Conservation (phyloP, 2,113 vertebrate species). For the Lagopus leucura region DNA sequence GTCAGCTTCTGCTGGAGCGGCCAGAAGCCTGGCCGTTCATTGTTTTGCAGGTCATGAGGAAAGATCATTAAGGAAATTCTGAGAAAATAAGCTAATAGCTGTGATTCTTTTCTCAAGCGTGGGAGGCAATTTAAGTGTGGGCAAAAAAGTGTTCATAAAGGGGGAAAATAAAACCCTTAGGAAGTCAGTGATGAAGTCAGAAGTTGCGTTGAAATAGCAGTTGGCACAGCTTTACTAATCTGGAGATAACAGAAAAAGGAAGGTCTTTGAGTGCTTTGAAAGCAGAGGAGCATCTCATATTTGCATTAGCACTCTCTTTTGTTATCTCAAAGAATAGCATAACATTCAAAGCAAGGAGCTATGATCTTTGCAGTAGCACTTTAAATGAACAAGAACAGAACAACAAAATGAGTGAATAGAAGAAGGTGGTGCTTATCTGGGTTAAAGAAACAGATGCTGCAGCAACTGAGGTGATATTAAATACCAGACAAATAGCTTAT, state of each 20-base stretch:
- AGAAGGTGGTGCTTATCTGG: not conserved
- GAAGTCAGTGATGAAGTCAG: not conserved
- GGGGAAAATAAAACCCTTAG: not conserved
- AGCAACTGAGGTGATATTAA: not conserved
- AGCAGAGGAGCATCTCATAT: not conserved
- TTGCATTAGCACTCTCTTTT: not conserved
- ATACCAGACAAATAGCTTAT: not conserved
- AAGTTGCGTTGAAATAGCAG: not conserved
- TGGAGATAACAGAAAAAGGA: not conserved
- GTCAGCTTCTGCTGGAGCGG: not conserved
- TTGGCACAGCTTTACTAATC: not conserved
- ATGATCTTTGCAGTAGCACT: not conserved
- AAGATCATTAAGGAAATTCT: not conserved
- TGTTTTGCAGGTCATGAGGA: not conserved
- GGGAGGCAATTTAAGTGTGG: not conserved
- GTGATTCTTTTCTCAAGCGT: not conserved
- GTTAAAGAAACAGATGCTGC: not conserved
- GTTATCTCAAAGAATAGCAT: not conserved
- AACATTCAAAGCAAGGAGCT: not conserved
- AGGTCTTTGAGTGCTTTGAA: not conserved
- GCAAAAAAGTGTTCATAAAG: not conserved
- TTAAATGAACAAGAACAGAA: not conserved
- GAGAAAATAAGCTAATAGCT: not conserved
- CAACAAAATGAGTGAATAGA: not conserved
- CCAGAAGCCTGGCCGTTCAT: not conserved